These are phyloP conservation scores for Axea sp. DNA, from an alignment of 2,888 invertebrate species.

Conservation along the genomic window DNA sequence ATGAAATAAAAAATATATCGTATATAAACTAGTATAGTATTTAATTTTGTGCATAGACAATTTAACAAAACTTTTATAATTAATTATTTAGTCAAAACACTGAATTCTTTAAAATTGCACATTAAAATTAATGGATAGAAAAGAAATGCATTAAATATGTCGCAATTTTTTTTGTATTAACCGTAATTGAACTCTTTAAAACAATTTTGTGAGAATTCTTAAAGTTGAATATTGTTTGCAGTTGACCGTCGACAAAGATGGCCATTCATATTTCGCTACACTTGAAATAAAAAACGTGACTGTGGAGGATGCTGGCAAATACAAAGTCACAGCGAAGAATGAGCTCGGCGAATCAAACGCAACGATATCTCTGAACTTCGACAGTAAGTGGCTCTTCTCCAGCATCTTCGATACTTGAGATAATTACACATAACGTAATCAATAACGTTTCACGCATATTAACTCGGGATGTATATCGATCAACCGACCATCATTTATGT, in stretches of 20 bases:
- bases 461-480: constrained; percentile 77
- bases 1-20: too few species aligned
- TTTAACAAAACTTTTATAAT: too few species aligned
- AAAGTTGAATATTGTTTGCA: constrained; percentile 79
- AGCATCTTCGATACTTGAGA: constrained; percentile 28
- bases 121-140: too few species aligned
- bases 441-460: constrained; percentile 62
- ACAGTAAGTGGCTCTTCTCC: constrained; percentile 88
- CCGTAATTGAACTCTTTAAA: too few species aligned
- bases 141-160: too few species aligned
- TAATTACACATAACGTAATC: constrained; percentile 45
- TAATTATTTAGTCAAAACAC: too few species aligned
- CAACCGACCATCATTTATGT: constrained; percentile 63
- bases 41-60: too few species aligned
- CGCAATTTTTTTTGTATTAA: too few species aligned
- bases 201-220: too few species aligned
- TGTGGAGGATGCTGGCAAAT: constrained; percentile 98
- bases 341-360: constrained; percentile 98
- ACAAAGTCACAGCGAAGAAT: constrained; percentile 98
- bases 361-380: constrained; percentile 97
- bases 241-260: constrained; percentile 94
- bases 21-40: too few species aligned
- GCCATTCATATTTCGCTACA: constrained; percentile 95
- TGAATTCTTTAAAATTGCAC: too few species aligned
- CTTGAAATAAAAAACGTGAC: constrained; percentile 96